These are phyloP conservation scores for Phataginus tricuspis DNA, from an alignment of 2,797 vertebrate genomes.

Conservation along the genomic window DNA sequence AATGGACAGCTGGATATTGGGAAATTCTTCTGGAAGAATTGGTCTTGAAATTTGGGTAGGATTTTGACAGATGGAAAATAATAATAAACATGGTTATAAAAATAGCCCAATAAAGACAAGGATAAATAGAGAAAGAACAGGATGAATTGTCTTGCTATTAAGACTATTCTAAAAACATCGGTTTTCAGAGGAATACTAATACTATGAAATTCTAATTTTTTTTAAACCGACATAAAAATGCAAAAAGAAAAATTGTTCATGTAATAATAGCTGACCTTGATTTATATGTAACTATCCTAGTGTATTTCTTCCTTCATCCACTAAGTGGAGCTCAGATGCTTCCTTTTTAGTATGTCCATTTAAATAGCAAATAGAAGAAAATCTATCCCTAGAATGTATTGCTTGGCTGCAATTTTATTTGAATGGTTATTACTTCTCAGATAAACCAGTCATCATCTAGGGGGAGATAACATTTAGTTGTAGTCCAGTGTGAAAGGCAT, in stretches of 20 bases:
- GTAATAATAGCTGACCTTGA: neutral
- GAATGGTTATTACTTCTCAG: neutral
- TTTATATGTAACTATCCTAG: neutral
- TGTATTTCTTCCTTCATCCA: constrained; percentile 71
- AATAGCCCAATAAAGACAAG: neutral
- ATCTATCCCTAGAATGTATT: neutral
- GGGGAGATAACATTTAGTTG: too few species aligned
- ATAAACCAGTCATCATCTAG: neutral
- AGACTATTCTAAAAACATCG: neutral
- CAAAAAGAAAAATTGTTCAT: neutral
- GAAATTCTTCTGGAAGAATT: constrained; percentile 10
- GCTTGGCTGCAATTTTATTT: constrained; percentile 3
- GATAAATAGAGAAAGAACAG: neutral
- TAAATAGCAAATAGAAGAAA: neutral
- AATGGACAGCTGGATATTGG: neutral
- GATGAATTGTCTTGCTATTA: neutral
- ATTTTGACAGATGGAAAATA: constrained; percentile 5
- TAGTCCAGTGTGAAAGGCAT: too few species aligned
- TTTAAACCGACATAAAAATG: neutral
- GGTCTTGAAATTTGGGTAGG: constrained; percentile 11
- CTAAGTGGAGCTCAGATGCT: constrained; percentile 85
- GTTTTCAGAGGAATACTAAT: neutral
- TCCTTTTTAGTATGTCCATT: constrained; percentile 11
- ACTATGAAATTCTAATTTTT: neutral
- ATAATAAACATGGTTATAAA: neutral